phyloP scores from a whole-genome alignment of 1,140 invertebrate species.

The Drosophila nasuta region DNA sequence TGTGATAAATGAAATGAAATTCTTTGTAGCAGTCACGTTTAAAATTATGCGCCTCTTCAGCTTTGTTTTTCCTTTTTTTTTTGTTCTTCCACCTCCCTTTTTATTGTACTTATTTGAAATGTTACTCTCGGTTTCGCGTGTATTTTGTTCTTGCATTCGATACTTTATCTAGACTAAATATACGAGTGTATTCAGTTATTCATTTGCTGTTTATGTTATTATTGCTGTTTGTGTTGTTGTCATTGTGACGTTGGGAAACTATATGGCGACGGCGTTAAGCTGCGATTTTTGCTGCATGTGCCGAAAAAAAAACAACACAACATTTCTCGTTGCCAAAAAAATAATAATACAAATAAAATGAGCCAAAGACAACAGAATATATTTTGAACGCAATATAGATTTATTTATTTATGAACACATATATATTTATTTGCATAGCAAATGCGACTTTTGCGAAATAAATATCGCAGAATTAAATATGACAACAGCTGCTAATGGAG shows the following conservation, averaged over 20 bases:
- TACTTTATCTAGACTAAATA: constrained; percentile 56
- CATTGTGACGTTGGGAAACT: constrained; percentile 50
- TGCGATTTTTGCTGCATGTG: constrained; percentile 56
- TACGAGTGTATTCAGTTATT: constrained; percentile 31
- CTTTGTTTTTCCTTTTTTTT: constrained; percentile 13
- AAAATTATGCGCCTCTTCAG: constrained; percentile 71
- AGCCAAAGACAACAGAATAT: constrained; percentile 1
- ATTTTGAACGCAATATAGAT: neutral
- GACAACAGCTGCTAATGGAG: neutral
- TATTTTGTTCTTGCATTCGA: constrained; percentile 42
- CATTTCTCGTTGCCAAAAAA: constrained; percentile 11
- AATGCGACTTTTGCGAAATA: neutral
- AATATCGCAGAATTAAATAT: neutral
- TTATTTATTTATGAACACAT: constrained; percentile 4
- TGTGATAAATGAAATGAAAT: constrained; percentile 79
- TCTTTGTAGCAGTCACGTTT: constrained; percentile 81
- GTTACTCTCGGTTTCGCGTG: constrained; percentile 1
- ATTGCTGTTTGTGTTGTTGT: constrained; percentile 25
- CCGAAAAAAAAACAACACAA: constrained; percentile 21
- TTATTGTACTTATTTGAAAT: constrained; percentile 14
- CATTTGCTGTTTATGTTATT: constrained; percentile 26
- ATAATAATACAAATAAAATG: constrained; percentile 9
- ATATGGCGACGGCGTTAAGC: constrained; percentile 72
- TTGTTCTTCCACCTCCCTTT: neutral
- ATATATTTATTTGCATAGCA: constrained; percentile 1